Base-by-base conservation (phyloP, 2,888 invertebrate species). In the Phalera bucephala region DNA sequence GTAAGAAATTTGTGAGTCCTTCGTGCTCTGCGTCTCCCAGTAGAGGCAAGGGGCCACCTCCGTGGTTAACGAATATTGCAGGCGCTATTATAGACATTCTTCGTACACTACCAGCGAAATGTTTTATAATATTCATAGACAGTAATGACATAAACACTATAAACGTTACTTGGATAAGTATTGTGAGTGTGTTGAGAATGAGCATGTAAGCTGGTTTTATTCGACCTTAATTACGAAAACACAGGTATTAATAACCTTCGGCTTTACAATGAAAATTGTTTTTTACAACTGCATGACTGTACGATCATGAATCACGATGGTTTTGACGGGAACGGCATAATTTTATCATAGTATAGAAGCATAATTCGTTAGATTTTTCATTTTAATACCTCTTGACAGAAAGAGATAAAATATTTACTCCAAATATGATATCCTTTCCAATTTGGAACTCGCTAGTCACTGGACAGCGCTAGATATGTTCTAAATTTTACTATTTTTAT, bases 31-130 rank as follows among this genome's bases (percentile, higher is more conserved):
- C 72, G 47, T 88, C 88, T 7, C 83, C 84, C 26, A 88, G 59
- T 3, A 89, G 66, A 2, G 88, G 89, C 49, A 87, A 30, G 0
- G 89, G 88, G 2, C 89, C 88, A 42, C 88, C 89, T 7, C 88
- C 89, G 37, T 89, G 89, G 47, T 88, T 88, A 1, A 89, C 86
- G 34, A 89, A 89, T 17, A 89, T 30, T 7, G 88, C 82, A 28
- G 89, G 89, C 29, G 87, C 88, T n/a, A 86, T 21, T 2, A 73
- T 46, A 54, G 66, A 70, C 85, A 87, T 88, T 64, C 72, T 86
- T 40, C 61, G 64, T 34, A 65, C 61, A 46, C 64, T 58, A 45
- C 76, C 64, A 47, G 73, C 72, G 35, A 88, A 84, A 51, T 81
- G 70, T 36, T 78, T 68, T 41, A 88, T 63, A 47, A 89, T 75